These are phyloP conservation scores for Diorhabda carinulata DNA, from an alignment of 1,140 invertebrate species.

Conservation along the genomic window DNA sequence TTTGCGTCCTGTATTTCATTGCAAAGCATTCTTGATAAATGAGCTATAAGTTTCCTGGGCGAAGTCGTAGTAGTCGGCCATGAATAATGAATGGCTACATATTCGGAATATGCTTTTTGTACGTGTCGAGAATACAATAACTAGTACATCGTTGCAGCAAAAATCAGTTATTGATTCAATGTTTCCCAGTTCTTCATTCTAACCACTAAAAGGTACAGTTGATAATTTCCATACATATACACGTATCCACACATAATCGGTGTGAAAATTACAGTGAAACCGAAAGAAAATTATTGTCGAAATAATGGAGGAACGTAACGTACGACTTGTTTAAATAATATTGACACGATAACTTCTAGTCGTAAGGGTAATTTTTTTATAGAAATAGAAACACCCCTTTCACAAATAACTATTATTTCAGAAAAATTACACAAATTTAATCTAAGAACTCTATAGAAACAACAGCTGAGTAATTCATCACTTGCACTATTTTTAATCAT, in stretches of 20 bases:
- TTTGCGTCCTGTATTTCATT: not conserved
- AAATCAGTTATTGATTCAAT: conserved; percentile 8
- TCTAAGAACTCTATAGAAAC: too few species aligned
- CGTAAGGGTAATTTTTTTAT: too few species aligned
- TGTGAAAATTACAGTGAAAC: too few species aligned
- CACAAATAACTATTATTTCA: too few species aligned
- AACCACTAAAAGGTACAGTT: not conserved
- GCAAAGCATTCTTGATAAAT: conserved; percentile 10
- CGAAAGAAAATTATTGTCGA: too few species aligned
- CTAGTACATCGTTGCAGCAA: conserved; percentile 11
- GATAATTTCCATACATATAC: not conserved
- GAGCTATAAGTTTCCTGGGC: conserved; percentile 4
- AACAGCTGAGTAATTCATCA: too few species aligned
- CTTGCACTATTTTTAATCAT: too few species aligned
- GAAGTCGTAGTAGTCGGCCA: not conserved
- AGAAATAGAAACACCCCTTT: too few species aligned
- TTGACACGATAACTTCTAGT: too few species aligned
- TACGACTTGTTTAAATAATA: too few species aligned
- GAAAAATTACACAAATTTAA: too few species aligned
- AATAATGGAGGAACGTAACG: too few species aligned
- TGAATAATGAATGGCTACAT: conserved; percentile 8
- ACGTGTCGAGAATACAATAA: conserved; percentile 13
- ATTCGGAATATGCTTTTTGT: conserved; percentile 8
- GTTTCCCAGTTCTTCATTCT: not conserved
- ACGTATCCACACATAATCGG: not conserved